phyloP scores from a whole-genome alignment of 2,797 vertebrate genomes.

The Eidolon dupreanum region DNA sequence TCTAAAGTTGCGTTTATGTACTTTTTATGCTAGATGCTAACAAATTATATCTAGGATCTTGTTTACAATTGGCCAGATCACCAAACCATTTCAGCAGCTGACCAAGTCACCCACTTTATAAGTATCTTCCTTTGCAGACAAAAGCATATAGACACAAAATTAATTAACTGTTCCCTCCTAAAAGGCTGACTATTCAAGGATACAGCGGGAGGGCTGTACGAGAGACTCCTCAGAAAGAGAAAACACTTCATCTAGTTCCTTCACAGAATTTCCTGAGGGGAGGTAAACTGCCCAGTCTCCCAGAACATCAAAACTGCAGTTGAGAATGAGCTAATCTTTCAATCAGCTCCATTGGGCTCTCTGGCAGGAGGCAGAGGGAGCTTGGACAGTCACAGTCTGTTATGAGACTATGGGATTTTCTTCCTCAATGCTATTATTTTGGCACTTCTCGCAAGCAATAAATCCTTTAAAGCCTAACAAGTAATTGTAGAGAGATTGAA shows the following conservation, averaged over 20 bases:
- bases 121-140: not conserved
- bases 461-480: conserved; percentile 70
- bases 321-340: conserved; percentile 68
- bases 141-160: conserved; percentile 5
- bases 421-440: conserved; percentile 53
- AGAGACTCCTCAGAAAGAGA: conserved; percentile 25
- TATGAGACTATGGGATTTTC: conserved; percentile 62
- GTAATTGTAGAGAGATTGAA: conserved; percentile 61
- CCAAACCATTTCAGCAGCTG: not conserved
- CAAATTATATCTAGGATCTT: not conserved
- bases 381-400: conserved; percentile 24
- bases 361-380: conserved; percentile 36
- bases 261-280: conserved; percentile 28
- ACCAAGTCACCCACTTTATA: not conserved
- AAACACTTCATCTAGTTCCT: conserved; percentile 13
- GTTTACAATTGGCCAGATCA: not conserved
- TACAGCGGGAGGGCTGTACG: not conserved
- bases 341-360: not conserved
- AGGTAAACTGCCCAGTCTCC: conserved; percentile 39
- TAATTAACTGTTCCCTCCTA: conserved; percentile 3
- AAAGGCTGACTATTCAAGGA: not conserved
- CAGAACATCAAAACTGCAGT: conserved; percentile 61
- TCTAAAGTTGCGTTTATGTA: not conserved
- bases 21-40: not conserved
- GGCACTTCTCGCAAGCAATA: conserved; percentile 67